Evolutionary conservation across 2,888 invertebrate species (phyloP).

Genomic region (Caenorhabditis sp.): DNA sequence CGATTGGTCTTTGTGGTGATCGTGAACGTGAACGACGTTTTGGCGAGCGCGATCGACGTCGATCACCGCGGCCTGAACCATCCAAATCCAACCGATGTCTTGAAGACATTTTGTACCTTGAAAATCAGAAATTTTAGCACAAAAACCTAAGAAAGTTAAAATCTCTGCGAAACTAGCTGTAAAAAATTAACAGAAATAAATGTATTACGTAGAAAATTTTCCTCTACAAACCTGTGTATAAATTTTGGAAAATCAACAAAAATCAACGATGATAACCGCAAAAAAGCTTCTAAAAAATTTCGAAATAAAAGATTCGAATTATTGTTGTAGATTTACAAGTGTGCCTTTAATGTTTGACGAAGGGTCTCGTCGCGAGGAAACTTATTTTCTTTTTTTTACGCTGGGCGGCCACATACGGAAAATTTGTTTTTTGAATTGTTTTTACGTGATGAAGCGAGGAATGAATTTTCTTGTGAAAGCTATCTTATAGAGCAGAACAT

Average conservation of each 20-base stretch:
- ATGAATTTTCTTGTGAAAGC: background rate
- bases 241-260: background rate
- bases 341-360: conserved; percentile 26
- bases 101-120: conserved; percentile 45
- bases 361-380: conserved; percentile 23
- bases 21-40: conserved; percentile 20
- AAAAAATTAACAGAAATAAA: too few relatives aligned
- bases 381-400: conserved; percentile 23
- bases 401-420: conserved; percentile 39
- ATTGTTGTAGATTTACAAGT: conserved; percentile 19
- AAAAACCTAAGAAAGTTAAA: too few relatives aligned
- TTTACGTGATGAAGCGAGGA: background rate
- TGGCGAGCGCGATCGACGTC: conserved; percentile 22
- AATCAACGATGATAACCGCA: conserved; percentile 5
- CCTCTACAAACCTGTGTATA: background rate
- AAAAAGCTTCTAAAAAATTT: background rate
- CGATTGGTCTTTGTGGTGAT: conserved; percentile 38
- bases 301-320: conserved; percentile 3
- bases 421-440: conserved; percentile 11
- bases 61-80: conserved; percentile 42
- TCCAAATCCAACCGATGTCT: conserved; percentile 57
- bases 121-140: background rate
- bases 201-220: too few relatives aligned
- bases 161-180: too few relatives aligned
- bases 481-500: background rate